Percentiles rank a stretch among this genome's conserved stretches.
Evolutionary conservation across 2,888 invertebrate species (phyloP).

Genomic region (Mesoligia furuncula): DNA sequence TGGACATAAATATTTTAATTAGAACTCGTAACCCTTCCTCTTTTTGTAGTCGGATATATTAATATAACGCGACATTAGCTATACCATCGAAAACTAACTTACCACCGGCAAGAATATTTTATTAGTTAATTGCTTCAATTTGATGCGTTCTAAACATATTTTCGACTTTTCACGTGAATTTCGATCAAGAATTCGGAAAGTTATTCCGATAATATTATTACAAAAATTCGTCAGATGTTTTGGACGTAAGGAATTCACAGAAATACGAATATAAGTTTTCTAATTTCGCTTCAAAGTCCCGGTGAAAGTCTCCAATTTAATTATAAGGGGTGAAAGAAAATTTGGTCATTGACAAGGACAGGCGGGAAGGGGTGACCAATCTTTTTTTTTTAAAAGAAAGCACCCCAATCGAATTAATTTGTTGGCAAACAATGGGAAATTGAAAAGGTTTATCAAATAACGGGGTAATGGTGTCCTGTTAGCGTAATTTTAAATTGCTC

Average conservation of each 20-base stretch:
- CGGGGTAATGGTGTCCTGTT: not conserved
- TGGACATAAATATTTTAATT: not conserved
- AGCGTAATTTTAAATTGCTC: not conserved
- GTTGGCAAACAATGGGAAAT: conserved; percentile 37
- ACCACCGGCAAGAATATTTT: not conserved
- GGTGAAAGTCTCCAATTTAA: conserved; percentile 71
- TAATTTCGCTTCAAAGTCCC: conserved; percentile 71
- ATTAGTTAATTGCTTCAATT: conserved; percentile 23
- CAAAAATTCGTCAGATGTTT: conserved; percentile 70
- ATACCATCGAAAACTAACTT: not conserved
- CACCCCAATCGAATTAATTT: conserved; percentile 43
- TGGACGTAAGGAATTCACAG: conserved; percentile 65
- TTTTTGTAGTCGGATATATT: not conserved
- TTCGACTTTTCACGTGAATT: conserved; percentile 34
- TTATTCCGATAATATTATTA: conserved; percentile 62
- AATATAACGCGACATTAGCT: not conserved
- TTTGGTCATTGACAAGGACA: conserved; percentile 44
- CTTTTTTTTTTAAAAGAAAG: not conserved
- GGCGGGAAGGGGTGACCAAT: conserved; percentile 11
- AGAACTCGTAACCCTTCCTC: too few species aligned
- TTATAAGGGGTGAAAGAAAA: conserved; percentile 65
- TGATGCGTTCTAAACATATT: conserved; percentile 33
- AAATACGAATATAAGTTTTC: conserved; percentile 72
- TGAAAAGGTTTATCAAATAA: conserved; percentile 5
- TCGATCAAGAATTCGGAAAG: conserved; percentile 37